Conservation (phyloP, 2,797 vertebrate species). For the Gambusia yucatana region DNA sequence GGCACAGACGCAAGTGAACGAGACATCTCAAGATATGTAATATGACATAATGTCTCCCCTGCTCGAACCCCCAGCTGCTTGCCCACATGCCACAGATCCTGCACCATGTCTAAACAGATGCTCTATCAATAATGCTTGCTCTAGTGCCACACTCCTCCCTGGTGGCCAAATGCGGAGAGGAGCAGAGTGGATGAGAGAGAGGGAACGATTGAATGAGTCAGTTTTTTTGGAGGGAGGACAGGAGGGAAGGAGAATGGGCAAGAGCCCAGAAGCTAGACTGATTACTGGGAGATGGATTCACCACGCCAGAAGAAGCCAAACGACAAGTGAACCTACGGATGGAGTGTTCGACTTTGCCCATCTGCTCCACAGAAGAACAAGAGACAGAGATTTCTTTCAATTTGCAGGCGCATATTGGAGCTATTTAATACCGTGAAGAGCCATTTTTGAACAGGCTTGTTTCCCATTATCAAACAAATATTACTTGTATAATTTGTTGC, state of each 20-base stretch:
- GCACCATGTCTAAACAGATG: constrained; percentile 79
- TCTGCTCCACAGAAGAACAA: constrained; percentile 58
- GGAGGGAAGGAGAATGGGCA: constrained; percentile 64
- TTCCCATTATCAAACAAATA: neutral
- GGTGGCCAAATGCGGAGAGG: constrained; percentile 72
- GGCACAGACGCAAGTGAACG: constrained; percentile 68
- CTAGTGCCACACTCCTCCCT: constrained; percentile 75
- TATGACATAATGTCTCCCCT: constrained; percentile 78
- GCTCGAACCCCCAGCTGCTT: constrained; percentile 78
- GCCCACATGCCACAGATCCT: constrained; percentile 78
- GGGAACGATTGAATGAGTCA: constrained; percentile 62
- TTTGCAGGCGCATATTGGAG: constrained; percentile 17
- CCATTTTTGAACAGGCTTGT: constrained; percentile 1
- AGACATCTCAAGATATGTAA: constrained; percentile 78
- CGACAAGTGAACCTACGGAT: constrained; percentile 70
- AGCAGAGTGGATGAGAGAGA: constrained; percentile 58
- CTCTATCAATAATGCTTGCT: constrained; percentile 79
- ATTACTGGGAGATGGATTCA: constrained; percentile 67
- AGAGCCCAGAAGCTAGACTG: constrained; percentile 61
- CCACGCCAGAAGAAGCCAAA: constrained; percentile 67
- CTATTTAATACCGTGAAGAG: constrained; percentile 10
- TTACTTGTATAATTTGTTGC: neutral
- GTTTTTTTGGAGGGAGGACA: constrained; percentile 63
- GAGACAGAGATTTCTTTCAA: constrained; percentile 26
- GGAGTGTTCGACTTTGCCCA: constrained; percentile 69